A percentile compares a stretch with the other conserved stretches of the same genome.
Evolutionary conservation across 2,888 invertebrate species (phyloP).

Genomic region (Penaeus monodon): DNA sequence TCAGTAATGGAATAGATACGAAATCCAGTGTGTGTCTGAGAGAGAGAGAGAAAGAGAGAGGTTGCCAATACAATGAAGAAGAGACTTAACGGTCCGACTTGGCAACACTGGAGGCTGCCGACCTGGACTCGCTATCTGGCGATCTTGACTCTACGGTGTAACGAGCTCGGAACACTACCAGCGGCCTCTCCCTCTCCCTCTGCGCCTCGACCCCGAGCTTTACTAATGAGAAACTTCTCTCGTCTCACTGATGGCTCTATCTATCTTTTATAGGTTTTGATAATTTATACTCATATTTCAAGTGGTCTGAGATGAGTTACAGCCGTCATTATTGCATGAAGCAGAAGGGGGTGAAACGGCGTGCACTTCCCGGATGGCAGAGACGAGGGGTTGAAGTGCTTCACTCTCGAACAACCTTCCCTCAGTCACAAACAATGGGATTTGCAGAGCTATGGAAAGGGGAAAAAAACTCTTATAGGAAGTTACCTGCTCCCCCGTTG

Average conservation of each 20-base stretch:
- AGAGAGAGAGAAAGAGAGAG: not conserved
- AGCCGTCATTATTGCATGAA: too few relatives aligned
- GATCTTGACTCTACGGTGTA: conserved; percentile 13
- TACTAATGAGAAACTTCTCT: conserved; percentile 7
- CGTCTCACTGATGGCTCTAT: conserved; percentile 24
- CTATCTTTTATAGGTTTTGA: not conserved
- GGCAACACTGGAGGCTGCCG: conserved; percentile 7
- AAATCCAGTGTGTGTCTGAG: too few relatives aligned
- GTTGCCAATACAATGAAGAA: conserved; percentile 1
- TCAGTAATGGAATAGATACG: too few relatives aligned
- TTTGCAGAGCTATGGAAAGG: too few relatives aligned
- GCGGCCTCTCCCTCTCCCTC: conserved; percentile 1
- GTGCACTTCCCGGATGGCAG: too few relatives aligned
- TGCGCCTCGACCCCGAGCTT: not conserved
- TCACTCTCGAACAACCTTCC: too few relatives aligned
- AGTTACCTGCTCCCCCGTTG: too few relatives aligned
- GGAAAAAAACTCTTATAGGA: too few relatives aligned
- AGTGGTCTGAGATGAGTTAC: too few relatives aligned
- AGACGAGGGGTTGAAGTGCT: too few relatives aligned
- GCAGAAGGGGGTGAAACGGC: too few relatives aligned
- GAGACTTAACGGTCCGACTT: not conserved
- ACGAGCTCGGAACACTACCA: not conserved
- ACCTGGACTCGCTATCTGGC: conserved; percentile 12
- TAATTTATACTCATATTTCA: not conserved
- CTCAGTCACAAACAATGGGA: too few relatives aligned